Evolutionary conservation across 1,140 invertebrate species (phyloP).

Genomic region (Palaemon carinicauda): DNA sequence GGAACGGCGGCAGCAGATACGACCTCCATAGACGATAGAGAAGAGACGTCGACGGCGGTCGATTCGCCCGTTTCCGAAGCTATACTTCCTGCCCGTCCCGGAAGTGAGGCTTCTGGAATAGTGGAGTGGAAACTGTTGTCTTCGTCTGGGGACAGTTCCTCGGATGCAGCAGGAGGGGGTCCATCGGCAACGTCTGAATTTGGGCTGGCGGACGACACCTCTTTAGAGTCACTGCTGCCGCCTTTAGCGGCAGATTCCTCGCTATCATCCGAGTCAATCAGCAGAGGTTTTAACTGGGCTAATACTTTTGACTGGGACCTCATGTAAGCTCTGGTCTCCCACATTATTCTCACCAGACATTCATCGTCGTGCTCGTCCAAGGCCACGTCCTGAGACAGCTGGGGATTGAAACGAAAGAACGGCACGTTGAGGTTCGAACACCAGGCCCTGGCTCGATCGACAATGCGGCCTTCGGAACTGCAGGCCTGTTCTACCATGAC

Average conservation of each 20-base stretch:
- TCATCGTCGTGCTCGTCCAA: conserved; percentile 89
- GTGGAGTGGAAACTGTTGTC: conserved; percentile 26
- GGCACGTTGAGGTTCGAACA: conserved; percentile 87
- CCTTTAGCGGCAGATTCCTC: not conserved
- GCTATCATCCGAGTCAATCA: conserved; percentile 22
- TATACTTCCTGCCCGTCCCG: not conserved
- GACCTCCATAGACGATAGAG: not conserved
- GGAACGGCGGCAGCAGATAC: too few species aligned
- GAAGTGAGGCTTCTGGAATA: not conserved
- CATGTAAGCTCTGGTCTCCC: conserved; percentile 92
- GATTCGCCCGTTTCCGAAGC: not conserved
- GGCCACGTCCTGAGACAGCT: conserved; percentile 80
- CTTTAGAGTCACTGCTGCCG: too few species aligned
- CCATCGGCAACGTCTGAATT: not conserved
- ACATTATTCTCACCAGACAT: conserved; percentile 86
- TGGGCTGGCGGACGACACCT: not conserved
- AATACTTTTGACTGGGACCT: conserved; percentile 70
- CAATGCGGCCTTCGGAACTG: conserved; percentile 82
- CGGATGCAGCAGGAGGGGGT: not conserved
- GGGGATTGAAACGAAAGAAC: conserved; percentile 82
- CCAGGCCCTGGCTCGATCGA: conserved; percentile 89
- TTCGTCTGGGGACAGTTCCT: conserved; percentile 20
- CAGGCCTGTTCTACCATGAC: conserved; percentile 61
- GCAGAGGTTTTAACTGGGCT: conserved; percentile 42
- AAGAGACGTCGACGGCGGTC: not conserved